Percentiles rank a stretch among this genome's conserved stretches.
Evolutionary conservation across 2,113 vertebrate species (phyloP).

Genomic region (rat (Rattus norvegicus)): GRCr8 NC_086030.1:38689001-38689500

Average conservation of each 20-base stretch:
- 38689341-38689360: background rate
- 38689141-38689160: no score
- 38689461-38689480: background rate
- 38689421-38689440: background rate
- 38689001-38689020: constrained; percentile 97
- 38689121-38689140: no score
- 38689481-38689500: background rate
- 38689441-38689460: background rate
- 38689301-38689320: background rate
- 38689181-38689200: no score
- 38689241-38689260: background rate
- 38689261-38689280: background rate
- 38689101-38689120: no score
- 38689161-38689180: no score
- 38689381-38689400: background rate
- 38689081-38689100: no score
- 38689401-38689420: background rate
- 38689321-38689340: background rate
- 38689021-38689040: constrained; percentile 97
- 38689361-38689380: background rate
- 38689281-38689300: background rate
- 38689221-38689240: background rate
- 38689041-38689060: constrained; percentile 83
- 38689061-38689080: background rate
- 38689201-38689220: background rate